A percentile compares a stretch with the other conserved stretches of the same genome.
These are phyloP conservation scores for Lucilia cuprina DNA, from an alignment of 1,140 invertebrate species.

Conservation along the genomic window DNA sequence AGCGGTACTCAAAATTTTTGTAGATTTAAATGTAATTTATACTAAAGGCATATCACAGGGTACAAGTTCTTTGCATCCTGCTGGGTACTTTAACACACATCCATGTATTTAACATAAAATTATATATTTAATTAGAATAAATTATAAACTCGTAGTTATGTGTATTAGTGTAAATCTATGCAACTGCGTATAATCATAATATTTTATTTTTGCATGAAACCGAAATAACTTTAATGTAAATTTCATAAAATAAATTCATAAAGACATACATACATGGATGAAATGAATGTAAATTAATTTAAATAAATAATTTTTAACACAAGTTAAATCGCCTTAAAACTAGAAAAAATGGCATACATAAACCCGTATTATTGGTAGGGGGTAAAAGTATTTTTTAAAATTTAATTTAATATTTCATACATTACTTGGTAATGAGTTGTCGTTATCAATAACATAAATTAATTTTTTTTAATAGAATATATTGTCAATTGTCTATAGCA, in stretches of 20 bases:
- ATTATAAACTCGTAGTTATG: neutral
- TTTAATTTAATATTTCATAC: too few relatives aligned
- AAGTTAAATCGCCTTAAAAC: neutral
- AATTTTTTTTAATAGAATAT: too few relatives aligned
- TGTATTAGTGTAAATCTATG: neutral
- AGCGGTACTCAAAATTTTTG: too few relatives aligned
- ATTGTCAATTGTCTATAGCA: too few relatives aligned
- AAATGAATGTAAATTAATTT: slow-evolving; percentile 23
- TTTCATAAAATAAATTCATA: neutral
- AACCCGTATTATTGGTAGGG: neutral
- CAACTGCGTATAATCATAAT: neutral
- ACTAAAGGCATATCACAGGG: too few relatives aligned
- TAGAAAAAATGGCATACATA: neutral
- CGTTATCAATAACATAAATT: too few relatives aligned
- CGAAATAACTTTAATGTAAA: neutral
- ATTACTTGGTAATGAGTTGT: too few relatives aligned
- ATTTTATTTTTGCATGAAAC: neutral
- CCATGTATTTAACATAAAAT: neutral
- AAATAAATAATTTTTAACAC: slow-evolving; percentile 11
- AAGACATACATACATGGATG: neutral
- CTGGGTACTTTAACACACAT: neutral
- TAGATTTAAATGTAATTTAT: too few relatives aligned
- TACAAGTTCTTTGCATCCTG: too few relatives aligned
- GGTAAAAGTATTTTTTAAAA: too few relatives aligned
- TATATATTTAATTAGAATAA: neutral